Conservation (phyloP, 2,113 vertebrate species). For the Oreochromis niloticus region DNA sequence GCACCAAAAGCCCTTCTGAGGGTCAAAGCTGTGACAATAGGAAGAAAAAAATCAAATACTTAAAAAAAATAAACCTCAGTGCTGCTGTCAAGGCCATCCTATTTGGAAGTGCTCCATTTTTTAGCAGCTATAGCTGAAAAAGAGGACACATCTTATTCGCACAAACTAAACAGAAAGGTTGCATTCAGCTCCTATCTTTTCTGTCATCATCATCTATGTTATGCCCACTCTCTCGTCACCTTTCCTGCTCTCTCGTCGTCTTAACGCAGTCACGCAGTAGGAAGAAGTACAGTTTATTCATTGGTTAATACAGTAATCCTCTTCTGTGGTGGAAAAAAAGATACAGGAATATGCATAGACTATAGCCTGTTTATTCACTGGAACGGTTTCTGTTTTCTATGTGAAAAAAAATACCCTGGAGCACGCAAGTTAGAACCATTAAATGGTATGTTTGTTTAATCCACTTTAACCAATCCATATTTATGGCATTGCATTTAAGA, state of each 20-base stretch:
- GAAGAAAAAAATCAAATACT: neutral
- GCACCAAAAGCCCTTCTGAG: constrained; percentile 98
- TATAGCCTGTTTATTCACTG: neutral
- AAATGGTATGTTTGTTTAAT: neutral
- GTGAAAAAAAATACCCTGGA: neutral
- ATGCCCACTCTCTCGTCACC: neutral
- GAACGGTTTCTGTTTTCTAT: neutral
- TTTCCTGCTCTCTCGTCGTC: neutral
- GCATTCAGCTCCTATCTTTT: constrained; percentile 1
- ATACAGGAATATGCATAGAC: neutral
- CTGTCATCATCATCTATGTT: neutral
- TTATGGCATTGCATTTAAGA: neutral
- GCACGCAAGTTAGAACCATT: neutral
- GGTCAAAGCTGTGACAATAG: constrained; percentile 82
- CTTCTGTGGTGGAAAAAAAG: neutral
- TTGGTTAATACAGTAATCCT: neutral
- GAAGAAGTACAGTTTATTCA: neutral
- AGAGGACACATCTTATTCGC: neutral
- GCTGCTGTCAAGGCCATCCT: neutral
- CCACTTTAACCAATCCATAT: neutral
- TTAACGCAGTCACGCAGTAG: neutral
- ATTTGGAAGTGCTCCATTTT: neutral
- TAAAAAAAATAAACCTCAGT: neutral
- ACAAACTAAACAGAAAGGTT: neutral
- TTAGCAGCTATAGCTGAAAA: neutral